phyloP scores from a whole-genome alignment of 2,113 vertebrate species.

The Bujurquina vittata region DNA sequence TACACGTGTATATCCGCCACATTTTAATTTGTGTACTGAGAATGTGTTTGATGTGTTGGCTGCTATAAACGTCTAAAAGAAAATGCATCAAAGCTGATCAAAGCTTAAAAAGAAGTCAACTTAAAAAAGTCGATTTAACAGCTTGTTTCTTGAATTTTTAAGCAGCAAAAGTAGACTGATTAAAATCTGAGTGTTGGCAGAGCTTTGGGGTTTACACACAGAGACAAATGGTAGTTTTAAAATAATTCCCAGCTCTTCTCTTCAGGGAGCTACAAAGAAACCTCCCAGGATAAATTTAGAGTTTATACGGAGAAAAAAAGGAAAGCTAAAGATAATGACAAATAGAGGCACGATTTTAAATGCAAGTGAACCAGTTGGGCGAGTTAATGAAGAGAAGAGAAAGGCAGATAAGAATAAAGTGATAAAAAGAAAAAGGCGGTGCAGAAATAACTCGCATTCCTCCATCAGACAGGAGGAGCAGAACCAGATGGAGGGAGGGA shows the following conservation, averaged over 20 bases:
- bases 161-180: neutral
- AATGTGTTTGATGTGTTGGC: neutral
- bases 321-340: neutral
- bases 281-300: neutral
- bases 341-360: neutral
- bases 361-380: neutral
- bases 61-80: neutral
- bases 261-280: no score
- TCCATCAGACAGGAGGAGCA: constrained; percentile 30
- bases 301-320: neutral
- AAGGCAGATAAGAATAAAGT: constrained; percentile 12
- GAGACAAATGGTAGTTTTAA: neutral
- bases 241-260: neutral
- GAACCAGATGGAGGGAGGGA: neutral
- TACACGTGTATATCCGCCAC: neutral
- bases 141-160: neutral
- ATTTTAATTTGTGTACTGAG: rapidly evolving
- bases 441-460: constrained; percentile 59
- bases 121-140: no score
- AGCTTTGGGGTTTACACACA: neutral
- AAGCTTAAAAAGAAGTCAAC: neutral
- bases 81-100: neutral
- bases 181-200: neutral
- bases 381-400: neutral
- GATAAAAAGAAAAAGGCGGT: neutral